These are phyloP conservation scores for Luidia sarsii DNA, from an alignment of 53 echinoderm and acorn worm genomes.

Conservation along the genomic window DNA sequence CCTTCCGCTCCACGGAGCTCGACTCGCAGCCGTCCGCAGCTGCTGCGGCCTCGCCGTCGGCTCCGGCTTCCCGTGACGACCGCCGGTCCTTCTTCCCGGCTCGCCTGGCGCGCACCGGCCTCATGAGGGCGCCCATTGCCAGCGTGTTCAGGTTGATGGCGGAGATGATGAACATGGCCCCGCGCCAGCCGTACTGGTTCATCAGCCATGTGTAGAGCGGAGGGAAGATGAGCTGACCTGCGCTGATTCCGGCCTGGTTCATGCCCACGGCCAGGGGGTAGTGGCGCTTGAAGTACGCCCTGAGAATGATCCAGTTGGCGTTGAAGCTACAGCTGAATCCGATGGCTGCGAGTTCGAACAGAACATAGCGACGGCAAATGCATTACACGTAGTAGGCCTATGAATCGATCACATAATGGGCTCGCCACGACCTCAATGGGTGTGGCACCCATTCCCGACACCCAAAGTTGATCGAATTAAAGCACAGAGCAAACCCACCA, in stretches of 20 bases:
- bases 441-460: neutral
- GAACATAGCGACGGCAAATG: too few relatives aligned
- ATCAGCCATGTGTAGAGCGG: conserved; percentile 10
- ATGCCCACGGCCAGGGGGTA: neutral
- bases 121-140: conserved; percentile 24
- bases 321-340: neutral
- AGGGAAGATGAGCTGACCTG: neutral
- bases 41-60: neutral
- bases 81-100: neutral
- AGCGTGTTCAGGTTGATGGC: neutral
- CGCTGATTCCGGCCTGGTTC: conserved; percentile 5
- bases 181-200: neutral
- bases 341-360: neutral
- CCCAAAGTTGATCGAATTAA: neutral
- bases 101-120: neutral
- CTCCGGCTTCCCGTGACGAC: neutral
- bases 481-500: neutral
- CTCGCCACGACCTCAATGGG: neutral
- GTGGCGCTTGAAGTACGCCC: conserved; percentile 1
- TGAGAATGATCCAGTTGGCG: neutral
- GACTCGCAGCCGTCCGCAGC: neutral
- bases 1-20: neutral
- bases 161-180: neutral
- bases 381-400: too few relatives aligned
- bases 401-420: too few relatives aligned